Conservation (phyloP, 2,113 vertebrate species). For the Nansenia antarctica region DNA sequence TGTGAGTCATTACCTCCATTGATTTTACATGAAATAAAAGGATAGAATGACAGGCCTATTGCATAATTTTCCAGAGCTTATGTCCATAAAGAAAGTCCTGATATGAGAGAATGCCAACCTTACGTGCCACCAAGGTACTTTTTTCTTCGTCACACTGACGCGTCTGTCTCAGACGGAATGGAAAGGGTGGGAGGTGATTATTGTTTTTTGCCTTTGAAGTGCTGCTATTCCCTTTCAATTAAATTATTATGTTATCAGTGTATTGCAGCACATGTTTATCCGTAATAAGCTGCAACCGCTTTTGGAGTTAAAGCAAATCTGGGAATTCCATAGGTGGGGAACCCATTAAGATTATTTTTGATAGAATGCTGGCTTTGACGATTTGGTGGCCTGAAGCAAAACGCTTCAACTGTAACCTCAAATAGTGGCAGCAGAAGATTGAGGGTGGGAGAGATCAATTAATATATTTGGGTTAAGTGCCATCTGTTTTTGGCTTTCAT, state of each 20-base stretch:
- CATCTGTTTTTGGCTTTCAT: neutral
- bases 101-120: neutral
- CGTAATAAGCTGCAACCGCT: conserved; percentile 30
- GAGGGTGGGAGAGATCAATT: neutral
- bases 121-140: neutral
- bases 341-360: conserved; percentile 33
- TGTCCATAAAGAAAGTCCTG: neutral
- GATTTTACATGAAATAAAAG: neutral
- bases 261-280: conserved; percentile 41
- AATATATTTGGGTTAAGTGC: neutral
- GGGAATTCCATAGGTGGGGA: conserved; percentile 31
- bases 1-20: neutral
- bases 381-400: conserved; percentile 22
- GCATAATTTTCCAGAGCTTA: conserved; percentile 5
- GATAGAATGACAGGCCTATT: neutral
- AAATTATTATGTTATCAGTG: conserved; percentile 49
- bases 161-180: neutral
- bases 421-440: neutral
- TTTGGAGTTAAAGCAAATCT: conserved; percentile 27
- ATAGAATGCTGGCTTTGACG: conserved; percentile 23
- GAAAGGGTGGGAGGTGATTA: conserved; percentile 1
- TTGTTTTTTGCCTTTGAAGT: conserved; percentile 31
- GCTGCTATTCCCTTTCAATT: conserved; percentile 44
- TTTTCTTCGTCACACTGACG: conserved; percentile 4
- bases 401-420: conserved; percentile 9